phyloP scores from a whole-genome alignment of 1,140 invertebrate species.

The Carcinoscorpius rotundicauda region DNA sequence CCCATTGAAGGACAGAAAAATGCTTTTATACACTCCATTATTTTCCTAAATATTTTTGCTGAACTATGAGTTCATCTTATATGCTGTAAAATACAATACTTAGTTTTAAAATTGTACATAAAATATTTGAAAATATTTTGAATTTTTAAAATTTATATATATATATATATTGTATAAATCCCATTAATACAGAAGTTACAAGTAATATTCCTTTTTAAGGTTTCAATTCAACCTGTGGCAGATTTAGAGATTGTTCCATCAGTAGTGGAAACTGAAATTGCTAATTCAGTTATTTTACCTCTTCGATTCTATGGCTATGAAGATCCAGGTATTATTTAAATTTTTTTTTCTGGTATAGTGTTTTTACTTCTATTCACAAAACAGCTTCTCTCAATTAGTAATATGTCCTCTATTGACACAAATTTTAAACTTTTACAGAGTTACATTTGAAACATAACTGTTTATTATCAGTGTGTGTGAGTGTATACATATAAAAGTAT shows the following conservation, averaged over 20 bases:
- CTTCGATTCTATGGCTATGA: conserved; percentile 21
- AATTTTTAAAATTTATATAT: too few relatives aligned
- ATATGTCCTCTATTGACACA: background rate
- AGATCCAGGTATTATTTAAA: conserved; percentile 10
- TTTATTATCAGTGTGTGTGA: too few relatives aligned
- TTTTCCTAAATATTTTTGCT: too few relatives aligned
- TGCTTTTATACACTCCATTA: too few relatives aligned
- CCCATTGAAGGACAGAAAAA: too few relatives aligned
- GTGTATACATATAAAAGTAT: too few relatives aligned
- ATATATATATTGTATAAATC: background rate
- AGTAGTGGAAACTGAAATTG: conserved; percentile 20
- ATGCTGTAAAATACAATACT: too few relatives aligned
- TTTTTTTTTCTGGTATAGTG: background rate
- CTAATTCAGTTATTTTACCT: conserved; percentile 16
- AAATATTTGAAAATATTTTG: too few relatives aligned
- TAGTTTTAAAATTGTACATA: too few relatives aligned
- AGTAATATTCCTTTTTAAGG: conserved; percentile 1
- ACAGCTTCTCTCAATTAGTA: background rate
- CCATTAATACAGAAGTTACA: background rate
- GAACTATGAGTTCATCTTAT: too few relatives aligned
- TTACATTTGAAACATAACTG: background rate
- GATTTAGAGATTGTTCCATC: conserved; percentile 19
- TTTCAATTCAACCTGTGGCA: conserved; percentile 19
- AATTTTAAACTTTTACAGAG: background rate
- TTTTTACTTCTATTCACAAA: background rate